Conservation (phyloP, 2,113 vertebrate species). For the Centropus bengalensis region DNA sequence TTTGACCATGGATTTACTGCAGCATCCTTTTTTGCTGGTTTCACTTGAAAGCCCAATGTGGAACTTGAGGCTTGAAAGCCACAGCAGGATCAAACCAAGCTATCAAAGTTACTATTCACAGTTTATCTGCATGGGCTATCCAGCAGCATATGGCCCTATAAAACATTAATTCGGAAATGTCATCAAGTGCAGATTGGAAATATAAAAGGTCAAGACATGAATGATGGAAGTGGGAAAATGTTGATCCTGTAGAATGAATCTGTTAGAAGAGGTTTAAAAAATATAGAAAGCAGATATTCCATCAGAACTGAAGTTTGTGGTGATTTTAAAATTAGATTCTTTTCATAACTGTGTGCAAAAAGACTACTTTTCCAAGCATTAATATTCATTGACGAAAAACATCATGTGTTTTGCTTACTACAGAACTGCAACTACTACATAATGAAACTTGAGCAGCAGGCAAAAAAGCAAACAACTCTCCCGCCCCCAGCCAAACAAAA, state of each 20-base stretch:
- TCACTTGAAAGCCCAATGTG: background rate
- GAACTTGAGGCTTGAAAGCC: background rate
- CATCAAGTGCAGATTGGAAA: background rate
- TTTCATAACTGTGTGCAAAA: background rate
- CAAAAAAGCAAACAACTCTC: constrained; percentile 37
- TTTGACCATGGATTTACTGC: background rate
- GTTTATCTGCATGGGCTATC: background rate
- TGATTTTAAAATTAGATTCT: background rate
- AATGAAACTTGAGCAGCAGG: constrained; percentile 38
- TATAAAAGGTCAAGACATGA: background rate
- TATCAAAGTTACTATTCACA: background rate
- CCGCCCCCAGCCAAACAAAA: background rate
- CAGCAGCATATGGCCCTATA: background rate
- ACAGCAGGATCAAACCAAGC: background rate
- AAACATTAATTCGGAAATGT: background rate
- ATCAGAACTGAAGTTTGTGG: background rate
- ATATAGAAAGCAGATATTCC: background rate
- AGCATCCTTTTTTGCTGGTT: background rate
- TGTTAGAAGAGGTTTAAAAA: background rate
- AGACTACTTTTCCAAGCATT: constrained; percentile 17
- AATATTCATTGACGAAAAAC: constrained; percentile 19
- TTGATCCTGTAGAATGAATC: background rate
- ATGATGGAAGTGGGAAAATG: background rate
- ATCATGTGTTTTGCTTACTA: constrained; percentile 22
- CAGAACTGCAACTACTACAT: constrained; percentile 27